Percentiles rank a stretch among this genome's conserved stretches.
Evolutionary conservation across 2,888 invertebrate genomes (phyloP).

Genomic region (Calliopum simillimum): DNA sequence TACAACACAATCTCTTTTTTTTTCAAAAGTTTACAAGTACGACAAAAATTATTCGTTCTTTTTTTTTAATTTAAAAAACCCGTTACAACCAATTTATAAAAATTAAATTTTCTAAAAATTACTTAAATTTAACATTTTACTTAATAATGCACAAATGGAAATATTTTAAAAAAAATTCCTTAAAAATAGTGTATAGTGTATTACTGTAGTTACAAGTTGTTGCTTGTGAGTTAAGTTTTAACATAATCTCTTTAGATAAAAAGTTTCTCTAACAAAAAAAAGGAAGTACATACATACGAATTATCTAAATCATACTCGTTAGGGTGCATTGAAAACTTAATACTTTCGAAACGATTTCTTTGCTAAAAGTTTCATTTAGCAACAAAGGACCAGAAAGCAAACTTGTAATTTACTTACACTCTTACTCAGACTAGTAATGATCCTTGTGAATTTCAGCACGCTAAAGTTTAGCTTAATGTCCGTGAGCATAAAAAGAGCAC

Average conservation of each 20-base stretch:
- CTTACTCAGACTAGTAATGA: too few species aligned
- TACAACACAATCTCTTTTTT: neutral
- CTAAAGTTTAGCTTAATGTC: too few species aligned
- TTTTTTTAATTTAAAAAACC: neutral
- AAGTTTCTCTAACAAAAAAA: slow-evolving; percentile 1
- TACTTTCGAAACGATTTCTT: too few species aligned
- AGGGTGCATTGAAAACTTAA: too few species aligned
- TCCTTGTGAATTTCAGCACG: too few species aligned
- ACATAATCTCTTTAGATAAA: slow-evolving; percentile 22
- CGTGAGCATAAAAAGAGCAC: too few species aligned
- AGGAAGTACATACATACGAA: slow-evolving; percentile 25
- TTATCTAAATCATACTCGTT: neutral
- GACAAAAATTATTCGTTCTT: too few species aligned
- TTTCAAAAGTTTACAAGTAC: too few species aligned
- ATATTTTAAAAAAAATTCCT: slow-evolving; percentile 5
- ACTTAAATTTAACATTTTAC: neutral
- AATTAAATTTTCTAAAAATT: neutral
- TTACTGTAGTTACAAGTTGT: neutral
- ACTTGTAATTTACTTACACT: too few species aligned
- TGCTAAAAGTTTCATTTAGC: too few species aligned
- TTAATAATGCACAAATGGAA: neutral
- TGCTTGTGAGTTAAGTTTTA: slow-evolving; percentile 6
- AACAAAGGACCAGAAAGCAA: too few species aligned
- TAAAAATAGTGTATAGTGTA: neutral
- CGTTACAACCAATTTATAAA: slow-evolving; percentile 12